These are phyloP conservation scores for Felis catus DNA, from an alignment of 2,113 vertebrate species.

Conservation along the genomic window F.catus_Fca126_mat1.0 CM031423.1:31567001-31567500, in stretches of 20 bases:
- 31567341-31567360: background rate
- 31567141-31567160: background rate
- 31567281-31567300: accelerated
- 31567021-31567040: background rate
- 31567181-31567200: background rate
- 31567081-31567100: background rate
- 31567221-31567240: background rate
- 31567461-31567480: conserved; percentile 41
- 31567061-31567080: background rate
- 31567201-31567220: background rate
- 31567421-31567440: conserved; percentile 3
- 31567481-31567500: conserved; percentile 23
- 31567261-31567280: background rate
- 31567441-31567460: conserved; percentile 5
- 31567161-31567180: conserved; percentile 8
- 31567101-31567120: conserved; percentile 7
- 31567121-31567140: background rate
- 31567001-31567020: background rate
- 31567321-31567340: background rate
- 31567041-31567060: background rate
- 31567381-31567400: background rate
- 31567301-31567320: too few relatives aligned
- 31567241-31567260: background rate
- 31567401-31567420: background rate
- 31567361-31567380: background rate